Conservation (phyloP, 2,113 vertebrate species). For the Tringa solitaria region DNA sequence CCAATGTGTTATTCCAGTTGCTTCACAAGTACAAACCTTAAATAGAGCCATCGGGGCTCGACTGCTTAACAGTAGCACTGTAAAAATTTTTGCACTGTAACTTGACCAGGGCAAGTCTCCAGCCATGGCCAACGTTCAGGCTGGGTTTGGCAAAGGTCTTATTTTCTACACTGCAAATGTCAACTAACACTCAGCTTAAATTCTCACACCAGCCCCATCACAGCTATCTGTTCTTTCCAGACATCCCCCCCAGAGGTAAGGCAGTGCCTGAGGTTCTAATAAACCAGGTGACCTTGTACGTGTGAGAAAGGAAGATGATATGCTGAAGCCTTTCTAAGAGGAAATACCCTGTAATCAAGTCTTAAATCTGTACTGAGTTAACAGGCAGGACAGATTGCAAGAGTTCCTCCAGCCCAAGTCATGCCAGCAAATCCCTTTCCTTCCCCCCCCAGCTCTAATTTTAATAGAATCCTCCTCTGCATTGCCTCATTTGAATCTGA, state of each 20-base stretch:
- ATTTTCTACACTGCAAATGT: not conserved
- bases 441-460: not conserved
- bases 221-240: not conserved
- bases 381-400: not conserved
- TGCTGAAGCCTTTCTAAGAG: not conserved
- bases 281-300: not conserved
- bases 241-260: not conserved
- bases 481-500: slow-evolving; percentile 3
- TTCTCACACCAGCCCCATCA: not conserved
- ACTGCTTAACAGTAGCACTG: slow-evolving; percentile 16
- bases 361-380: not conserved
- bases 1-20: not conserved
- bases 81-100: slow-evolving; percentile 24
- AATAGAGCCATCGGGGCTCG: not conserved
- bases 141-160: not conserved
- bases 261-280: not conserved
- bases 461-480: slow-evolving; percentile 7
- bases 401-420: not conserved
- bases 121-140: not conserved
- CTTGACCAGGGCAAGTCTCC: slow-evolving; percentile 7
- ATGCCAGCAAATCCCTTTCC: not conserved
- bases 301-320: not conserved
- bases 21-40: not conserved
- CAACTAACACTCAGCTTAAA: not conserved
- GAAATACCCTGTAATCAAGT: not conserved